Base-by-base conservation (phyloP, 2,113 vertebrate genomes). In the Sorex araneus region DNA sequence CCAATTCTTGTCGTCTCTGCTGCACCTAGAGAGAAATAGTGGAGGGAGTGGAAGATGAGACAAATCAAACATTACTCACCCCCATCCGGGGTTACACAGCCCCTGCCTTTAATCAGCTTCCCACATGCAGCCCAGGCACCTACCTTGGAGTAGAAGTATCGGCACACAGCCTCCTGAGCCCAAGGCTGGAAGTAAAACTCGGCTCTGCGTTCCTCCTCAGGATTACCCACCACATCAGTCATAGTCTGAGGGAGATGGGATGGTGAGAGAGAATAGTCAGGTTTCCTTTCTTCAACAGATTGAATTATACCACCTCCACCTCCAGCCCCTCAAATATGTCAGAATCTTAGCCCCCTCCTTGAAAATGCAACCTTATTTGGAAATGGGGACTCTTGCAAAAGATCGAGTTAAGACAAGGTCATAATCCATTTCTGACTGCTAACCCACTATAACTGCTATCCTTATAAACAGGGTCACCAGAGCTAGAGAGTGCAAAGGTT, bases 151-250 rank as follows among this genome's bases (percentile, higher is more conserved):
- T 99, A 99, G 97, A 99, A 99, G 97, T 99, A 99, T 91, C 99
- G 98, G 97, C 99, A 99, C 85, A 99, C 99, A 0, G 99, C 99
- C 95, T 99, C 99, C 97, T 99, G 99, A 84, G 99, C 99, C 99
- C 99, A 99, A 0, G 99, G 99, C 97, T 99, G 99, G 98, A 99
- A 99, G 98, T 99, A 99, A 97, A 99, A 99, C 97, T 99, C 99
- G 0, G 99, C 99, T 96, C 99, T 98, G 11, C 99, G 98, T 94
- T 99, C 99, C 94, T 99, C 99, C 95, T 99, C 99, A 1, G 99
- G 99, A 97, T 99, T 99, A 91, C 98, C 99, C 27, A 99, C 99
- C 23, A 99, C 99, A 74, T 99, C 99, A 0, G 99, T 99, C 99
- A 99, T 99, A 25, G 99, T 99, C 99, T 99, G 97, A 30, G 90